Conservation (phyloP, 1,140 invertebrate genomes). For the Doryteuthis pealeii region DNA sequence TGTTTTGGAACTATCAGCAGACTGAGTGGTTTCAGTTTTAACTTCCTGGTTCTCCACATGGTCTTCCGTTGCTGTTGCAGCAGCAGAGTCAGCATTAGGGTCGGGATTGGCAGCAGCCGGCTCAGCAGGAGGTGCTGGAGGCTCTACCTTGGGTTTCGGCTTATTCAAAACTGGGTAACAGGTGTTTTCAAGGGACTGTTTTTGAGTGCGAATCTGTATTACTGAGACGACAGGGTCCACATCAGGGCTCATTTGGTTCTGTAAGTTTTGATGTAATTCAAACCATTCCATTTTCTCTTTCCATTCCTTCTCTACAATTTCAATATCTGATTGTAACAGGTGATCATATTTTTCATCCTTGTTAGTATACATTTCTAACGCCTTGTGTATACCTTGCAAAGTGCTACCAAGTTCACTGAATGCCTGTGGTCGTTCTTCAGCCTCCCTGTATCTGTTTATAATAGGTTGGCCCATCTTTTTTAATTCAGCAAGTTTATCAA, state of each 20-base stretch:
- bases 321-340: constrained; percentile 76
- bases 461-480: constrained; percentile 79
- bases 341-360: constrained; percentile 80
- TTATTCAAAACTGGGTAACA: constrained; percentile 80
- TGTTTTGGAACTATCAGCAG: too few relatives aligned
- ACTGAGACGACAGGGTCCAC: constrained; percentile 71
- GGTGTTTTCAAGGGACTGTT: constrained; percentile 71
- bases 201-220: constrained; percentile 75
- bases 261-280: constrained; percentile 69
- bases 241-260: constrained; percentile 66
- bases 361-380: constrained; percentile 67
- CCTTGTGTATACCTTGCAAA: constrained; percentile 76
- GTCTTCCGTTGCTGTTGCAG: too few relatives aligned
- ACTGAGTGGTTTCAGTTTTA: too few relatives aligned
- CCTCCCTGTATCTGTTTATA: constrained; percentile 76
- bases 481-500: constrained; percentile 68
- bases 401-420: constrained; percentile 76
- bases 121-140: constrained; percentile 42
- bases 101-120: constrained; percentile 6
- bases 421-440: constrained; percentile 72
- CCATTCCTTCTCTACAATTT: constrained; percentile 67
- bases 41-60: too few relatives aligned
- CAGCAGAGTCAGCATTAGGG: not conserved
- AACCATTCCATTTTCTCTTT: constrained; percentile 70
- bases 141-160: constrained; percentile 79